These are phyloP conservation scores for Drosophila anomalata DNA, from an alignment of 2,888 invertebrate species.

Conservation along the genomic window DNA sequence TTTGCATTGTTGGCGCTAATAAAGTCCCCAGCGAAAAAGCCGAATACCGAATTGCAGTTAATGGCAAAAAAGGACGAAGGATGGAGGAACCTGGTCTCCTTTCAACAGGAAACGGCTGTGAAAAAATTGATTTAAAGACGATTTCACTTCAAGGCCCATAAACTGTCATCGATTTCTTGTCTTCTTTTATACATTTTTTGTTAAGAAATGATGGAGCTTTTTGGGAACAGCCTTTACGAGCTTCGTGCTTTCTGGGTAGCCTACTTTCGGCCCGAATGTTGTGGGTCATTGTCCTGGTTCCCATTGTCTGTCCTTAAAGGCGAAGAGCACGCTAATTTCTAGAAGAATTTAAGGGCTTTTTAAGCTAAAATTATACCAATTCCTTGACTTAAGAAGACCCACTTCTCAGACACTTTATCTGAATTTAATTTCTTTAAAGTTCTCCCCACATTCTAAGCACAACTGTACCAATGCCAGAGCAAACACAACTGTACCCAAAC, in stretches of 20 bases:
- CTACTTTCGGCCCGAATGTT: slow-evolving; percentile 62
- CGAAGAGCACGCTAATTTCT: background rate
- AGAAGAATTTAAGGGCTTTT: background rate
- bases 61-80: slow-evolving; percentile 14
- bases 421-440: background rate
- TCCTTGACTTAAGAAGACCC: no score
- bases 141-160: slow-evolving; percentile 30
- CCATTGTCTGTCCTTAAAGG: slow-evolving; percentile 16
- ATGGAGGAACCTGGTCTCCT: slow-evolving; percentile 13
- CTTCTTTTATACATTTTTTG: background rate
- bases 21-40: slow-evolving; percentile 48
- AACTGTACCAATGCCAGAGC: slow-evolving; percentile 60
- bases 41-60: slow-evolving; percentile 7
- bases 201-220: slow-evolving; percentile 30
- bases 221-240: background rate
- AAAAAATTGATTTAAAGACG: slow-evolving; percentile 53
- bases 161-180: slow-evolving; percentile 52
- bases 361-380: no score
- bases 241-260: slow-evolving; percentile 17
- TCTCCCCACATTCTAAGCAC: slow-evolving; percentile 30
- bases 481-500: slow-evolving; percentile 23
- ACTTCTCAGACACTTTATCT: background rate
- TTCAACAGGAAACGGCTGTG: slow-evolving; percentile 29
- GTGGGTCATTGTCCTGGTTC: slow-evolving; percentile 64
- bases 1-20: slow-evolving; percentile 57